Evolutionary conservation across 1,140 invertebrate species (phyloP), one percentile per base, ranked within the genome.

Genomic region (Rhynchophorus ferrugineus): DNA sequence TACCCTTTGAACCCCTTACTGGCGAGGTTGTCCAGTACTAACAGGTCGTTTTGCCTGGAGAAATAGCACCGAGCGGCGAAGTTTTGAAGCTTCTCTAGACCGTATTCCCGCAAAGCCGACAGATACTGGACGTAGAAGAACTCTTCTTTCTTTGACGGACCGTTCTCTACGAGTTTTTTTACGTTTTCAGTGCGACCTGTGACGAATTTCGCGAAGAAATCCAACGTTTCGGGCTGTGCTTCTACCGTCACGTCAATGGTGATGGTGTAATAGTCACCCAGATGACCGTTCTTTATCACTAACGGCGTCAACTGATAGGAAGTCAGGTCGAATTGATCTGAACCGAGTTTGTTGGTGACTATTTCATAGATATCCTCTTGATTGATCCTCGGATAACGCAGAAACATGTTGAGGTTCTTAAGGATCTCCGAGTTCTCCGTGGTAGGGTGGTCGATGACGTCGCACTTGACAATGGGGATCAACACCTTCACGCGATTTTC

Each of bases 391-490:
- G 36, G 18, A n/a, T 13, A 34, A 39, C n/a, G 8, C n/a, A n/a
- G n/a, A n/a, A n/a, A n/a, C n/a, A n/a, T n/a, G n/a, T 16, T 44
- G 19, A 8, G 22, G 14, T 3, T 44, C 33, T 33, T 44, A 24
- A 68, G 61, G 3, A 67, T 50, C 8, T 68, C 49, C 8, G 65
- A 47, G 22, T 59, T 18, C 17, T 14, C 14, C 17, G 24, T 14
- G 29, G 19, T 55, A 16, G 14, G 2, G 54, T 13, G 11, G 36
- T 3, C 3, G 11, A 8, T 42, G n/a, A n/a, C n/a, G n/a, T 22
- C n/a, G 13, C 17, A 9, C 13, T 50, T 24, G 5, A 49, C 22
- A 1, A 29, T 16, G 7, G 24, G 19, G 7, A 44, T n/a, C 11
- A 44, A 24, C 5, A 29, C 14, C 18, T 29, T 44, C 7, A 33